Evolutionary conservation across 2,113 vertebrate genomes (phyloP).

Genomic region (Motacilla alba): DNA sequence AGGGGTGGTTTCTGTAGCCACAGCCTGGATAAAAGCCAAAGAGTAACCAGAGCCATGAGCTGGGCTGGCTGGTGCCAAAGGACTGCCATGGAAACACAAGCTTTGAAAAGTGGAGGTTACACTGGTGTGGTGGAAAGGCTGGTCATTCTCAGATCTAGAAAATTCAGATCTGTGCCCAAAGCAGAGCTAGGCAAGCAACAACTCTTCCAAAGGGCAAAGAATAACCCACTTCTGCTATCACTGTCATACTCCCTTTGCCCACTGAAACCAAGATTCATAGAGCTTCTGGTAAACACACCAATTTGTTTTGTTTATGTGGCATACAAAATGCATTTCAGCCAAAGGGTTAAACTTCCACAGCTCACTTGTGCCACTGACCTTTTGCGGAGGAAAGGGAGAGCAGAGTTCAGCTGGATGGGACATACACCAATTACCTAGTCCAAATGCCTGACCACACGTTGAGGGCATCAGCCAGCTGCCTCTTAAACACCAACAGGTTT

Average conservation of each 20-base stretch:
- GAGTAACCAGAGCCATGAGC: background rate
- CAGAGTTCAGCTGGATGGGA: background rate
- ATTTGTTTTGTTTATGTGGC: background rate
- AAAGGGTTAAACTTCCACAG: background rate
- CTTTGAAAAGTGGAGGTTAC: background rate
- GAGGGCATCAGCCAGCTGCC: background rate
- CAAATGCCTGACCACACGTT: background rate
- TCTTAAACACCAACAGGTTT: background rate
- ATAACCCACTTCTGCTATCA: background rate
- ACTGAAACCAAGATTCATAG: background rate
- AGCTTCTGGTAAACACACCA: background rate
- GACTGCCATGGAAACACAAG: rapidly evolving
- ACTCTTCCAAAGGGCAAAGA: background rate
- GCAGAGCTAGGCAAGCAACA: background rate
- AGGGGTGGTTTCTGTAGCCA: background rate
- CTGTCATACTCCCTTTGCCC: background rate
- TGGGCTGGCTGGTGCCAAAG: background rate
- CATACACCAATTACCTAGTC: background rate
- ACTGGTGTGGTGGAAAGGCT: background rate
- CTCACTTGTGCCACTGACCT: background rate
- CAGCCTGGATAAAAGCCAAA: background rate
- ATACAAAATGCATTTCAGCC: background rate
- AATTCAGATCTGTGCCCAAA: background rate
- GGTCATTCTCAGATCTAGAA: background rate
- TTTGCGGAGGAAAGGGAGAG: background rate